Evolutionary conservation across 2,797 vertebrate genomes (phyloP).

Genomic region (Falco novaeseelandiae): DNA sequence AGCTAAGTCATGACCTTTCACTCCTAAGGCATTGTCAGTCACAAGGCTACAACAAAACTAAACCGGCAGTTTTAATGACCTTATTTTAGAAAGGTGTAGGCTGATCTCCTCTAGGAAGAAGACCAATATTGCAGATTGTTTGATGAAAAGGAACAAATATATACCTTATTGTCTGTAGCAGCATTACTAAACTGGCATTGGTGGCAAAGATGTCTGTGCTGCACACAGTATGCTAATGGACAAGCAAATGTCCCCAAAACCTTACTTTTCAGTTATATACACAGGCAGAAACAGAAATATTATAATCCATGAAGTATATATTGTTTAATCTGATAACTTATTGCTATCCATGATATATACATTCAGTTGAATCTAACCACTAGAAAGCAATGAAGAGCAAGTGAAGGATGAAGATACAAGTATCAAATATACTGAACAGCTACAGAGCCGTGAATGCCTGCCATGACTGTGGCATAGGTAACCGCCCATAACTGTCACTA

Average conservation of each 20-base stretch:
- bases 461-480: neutral
- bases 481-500: neutral
- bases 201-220: neutral
- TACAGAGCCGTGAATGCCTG: neutral
- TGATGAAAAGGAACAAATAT: neutral
- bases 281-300: neutral
- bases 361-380: neutral
- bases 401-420: neutral
- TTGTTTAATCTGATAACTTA: neutral
- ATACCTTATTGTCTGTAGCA: neutral
- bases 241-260: neutral
- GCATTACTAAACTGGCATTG: neutral
- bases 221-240: neutral
- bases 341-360: neutral
- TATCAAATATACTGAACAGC: neutral
- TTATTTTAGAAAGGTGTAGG: neutral
- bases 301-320: neutral
- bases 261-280: neutral
- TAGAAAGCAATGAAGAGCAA: neutral
- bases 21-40: neutral
- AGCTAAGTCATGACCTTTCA: neutral
- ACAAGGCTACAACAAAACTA: neutral
- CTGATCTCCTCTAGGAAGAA: neutral
- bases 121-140: neutral
- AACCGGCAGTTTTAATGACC: neutral